These are phyloP conservation scores for Heliopora coerulea DNA, from an alignment of 92 coral and sea anemone species.

Conservation along the genomic window DNA sequence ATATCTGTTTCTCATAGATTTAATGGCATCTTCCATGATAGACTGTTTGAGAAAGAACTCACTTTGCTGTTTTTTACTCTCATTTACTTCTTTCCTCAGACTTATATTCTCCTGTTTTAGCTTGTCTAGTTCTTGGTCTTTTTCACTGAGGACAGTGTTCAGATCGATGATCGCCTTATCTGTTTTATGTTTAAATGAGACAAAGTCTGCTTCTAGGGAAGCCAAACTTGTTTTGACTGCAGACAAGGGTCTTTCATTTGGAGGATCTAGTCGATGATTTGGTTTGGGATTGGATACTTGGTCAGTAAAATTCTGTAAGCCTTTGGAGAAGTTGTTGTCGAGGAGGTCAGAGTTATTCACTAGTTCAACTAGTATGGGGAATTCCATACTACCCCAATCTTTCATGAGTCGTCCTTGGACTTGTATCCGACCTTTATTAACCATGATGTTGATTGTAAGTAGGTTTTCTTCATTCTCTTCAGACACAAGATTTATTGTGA, in stretches of 20 bases:
- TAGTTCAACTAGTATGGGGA: background rate
- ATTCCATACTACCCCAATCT: constrained; percentile 8
- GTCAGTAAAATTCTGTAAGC: background rate
- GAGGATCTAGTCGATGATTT: constrained; percentile 4
- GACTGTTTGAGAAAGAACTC: background rate
- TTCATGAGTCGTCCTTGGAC: constrained; percentile 3
- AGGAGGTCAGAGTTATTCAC: background rate
- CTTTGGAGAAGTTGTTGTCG: background rate
- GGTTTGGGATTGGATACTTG: background rate
- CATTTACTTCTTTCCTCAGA: background rate
- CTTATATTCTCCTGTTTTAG: background rate
- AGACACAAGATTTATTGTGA: background rate
- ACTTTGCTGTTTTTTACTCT: background rate
- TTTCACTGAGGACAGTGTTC: background rate
- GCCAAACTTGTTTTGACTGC: background rate
- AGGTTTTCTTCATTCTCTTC: background rate
- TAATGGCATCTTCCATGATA: background rate
- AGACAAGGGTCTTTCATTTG: background rate
- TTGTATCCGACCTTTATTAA: background rate
- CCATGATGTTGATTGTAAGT: background rate
- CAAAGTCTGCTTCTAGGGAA: constrained; percentile 3
- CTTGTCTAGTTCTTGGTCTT: background rate
- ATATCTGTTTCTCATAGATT: background rate
- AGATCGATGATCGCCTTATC: background rate
- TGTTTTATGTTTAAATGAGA: background rate